Conservation (phyloP, 2,888 invertebrate species). For the Callimorpha dominula region DNA sequence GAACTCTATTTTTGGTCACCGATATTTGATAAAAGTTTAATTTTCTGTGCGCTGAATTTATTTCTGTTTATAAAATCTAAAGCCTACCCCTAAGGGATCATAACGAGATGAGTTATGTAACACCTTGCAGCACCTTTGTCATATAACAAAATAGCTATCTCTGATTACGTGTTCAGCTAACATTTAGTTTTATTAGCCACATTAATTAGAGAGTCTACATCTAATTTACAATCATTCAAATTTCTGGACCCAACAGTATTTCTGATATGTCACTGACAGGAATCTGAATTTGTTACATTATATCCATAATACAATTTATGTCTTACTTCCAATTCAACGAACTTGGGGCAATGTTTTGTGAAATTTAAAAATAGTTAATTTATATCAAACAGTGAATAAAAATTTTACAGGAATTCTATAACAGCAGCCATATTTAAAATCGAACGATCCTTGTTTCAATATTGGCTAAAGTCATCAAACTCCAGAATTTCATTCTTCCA, state of each 20-base stretch:
- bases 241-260: conserved; percentile 50
- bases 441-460: conserved; percentile 33
- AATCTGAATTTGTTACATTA: conserved; percentile 35
- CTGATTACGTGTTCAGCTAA: conserved; percentile 8
- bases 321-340: conserved; percentile 14
- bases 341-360: no score
- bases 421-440: conserved; percentile 51
- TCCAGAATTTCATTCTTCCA: conserved; percentile 19
- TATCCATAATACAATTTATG: neutral
- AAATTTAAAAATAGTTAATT: conserved; percentile 17
- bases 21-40: neutral
- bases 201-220: conserved; percentile 19
- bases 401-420: conserved; percentile 56
- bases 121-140: neutral
- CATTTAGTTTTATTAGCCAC: conserved; percentile 1
- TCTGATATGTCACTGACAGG: conserved; percentile 53
- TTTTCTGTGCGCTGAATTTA: neutral
- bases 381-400: conserved; percentile 48
- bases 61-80: neutral
- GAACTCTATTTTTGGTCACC: conserved; percentile 23
- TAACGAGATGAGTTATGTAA: neutral
- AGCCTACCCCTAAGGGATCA: neutral
- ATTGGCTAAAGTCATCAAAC: conserved; percentile 21
- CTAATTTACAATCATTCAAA: conserved; percentile 37
- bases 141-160: neutral